Base-by-base conservation (phyloP, 2,888 invertebrate species). In the Leptinotarsa juncta region DNA sequence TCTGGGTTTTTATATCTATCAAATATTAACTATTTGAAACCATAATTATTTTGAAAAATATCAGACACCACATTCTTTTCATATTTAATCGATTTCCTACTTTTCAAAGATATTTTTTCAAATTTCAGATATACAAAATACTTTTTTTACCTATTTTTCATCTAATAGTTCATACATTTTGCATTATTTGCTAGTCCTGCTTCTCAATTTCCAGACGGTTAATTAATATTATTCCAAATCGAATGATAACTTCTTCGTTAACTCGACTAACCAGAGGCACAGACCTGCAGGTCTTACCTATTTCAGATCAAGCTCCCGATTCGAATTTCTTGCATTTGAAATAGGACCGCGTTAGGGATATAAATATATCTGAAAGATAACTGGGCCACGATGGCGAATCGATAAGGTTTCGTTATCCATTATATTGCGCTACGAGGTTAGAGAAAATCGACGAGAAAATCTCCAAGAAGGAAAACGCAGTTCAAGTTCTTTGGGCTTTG, bases 191-290 rank as follows among this genome's bases (percentile, higher is more conserved):
- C 32, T 32, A 32, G 42, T 42, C 3, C 42, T 42, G 10, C 42
- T 42, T 10, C 42, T 10, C 0, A 10, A 42, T 2, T 42, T 12
- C 3, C 42, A 7, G 10, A 3, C 10, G 10, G 42, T 42, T 42
- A 10, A 10, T 10, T 1, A 42, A 42, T 42, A 2, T 10, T 10
- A 42, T 42, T 42, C 10, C 10, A 42, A 2, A 42, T 42, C 12
- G 42, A 42, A 42, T 10, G 42, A 10, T 42, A 42, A 2, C 42
- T 42, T 42, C 42, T 10, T 42, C 42, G 42, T 42, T 10, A 67
- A 60, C 70, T 42, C 48, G 67, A 48, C 60, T 49, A 74, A 60
- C 68, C 60, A 73, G 23, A 32, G 67, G 42, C 62, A 42, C n/a
- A 15, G 62, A 5, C 32, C 62, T n/a, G n/a, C 32, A 62, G 42